A percentile compares a stretch with the other conserved stretches of the same genome.
Conservation (phyloP, 2,797 vertebrate genomes). For the Pantherophis alleghaniensis region DNA sequence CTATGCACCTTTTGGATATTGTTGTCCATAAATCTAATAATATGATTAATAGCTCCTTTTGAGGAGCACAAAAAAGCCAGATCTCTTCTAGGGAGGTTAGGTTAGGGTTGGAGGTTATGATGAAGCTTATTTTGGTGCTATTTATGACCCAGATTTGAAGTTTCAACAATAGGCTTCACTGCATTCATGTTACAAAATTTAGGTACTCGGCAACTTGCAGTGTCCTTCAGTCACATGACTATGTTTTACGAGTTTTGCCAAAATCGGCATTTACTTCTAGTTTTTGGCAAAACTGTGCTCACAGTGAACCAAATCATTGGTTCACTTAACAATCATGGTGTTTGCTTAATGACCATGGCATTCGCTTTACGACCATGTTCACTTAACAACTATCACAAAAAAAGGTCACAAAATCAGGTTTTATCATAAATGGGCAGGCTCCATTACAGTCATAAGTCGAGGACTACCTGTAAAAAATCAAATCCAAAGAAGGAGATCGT, state of each 20-base stretch:
- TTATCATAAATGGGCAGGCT: not conserved
- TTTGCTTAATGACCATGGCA: not conserved
- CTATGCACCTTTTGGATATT: not conserved
- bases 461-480: not conserved
- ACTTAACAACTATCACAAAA: not conserved
- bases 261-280: too few species aligned
- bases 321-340: not conserved
- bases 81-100: not conserved
- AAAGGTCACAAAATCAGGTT: not conserved
- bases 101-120: not conserved
- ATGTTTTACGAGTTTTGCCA: not conserved
- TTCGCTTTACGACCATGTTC: not conserved
- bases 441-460: too few species aligned
- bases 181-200: not conserved
- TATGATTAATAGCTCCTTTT: not conserved
- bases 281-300: too few species aligned
- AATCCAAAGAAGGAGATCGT: not conserved
- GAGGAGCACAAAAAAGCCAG: not conserved
- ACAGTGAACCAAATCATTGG: not conserved
- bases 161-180: not conserved
- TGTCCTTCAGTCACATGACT: not conserved
- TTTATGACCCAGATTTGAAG: not conserved
- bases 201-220: not conserved
- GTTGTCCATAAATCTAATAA: not conserved
- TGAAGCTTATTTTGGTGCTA: not conserved